Conservation (phyloP, 2,888 invertebrate species). For the Hypena proboscidalis region DNA sequence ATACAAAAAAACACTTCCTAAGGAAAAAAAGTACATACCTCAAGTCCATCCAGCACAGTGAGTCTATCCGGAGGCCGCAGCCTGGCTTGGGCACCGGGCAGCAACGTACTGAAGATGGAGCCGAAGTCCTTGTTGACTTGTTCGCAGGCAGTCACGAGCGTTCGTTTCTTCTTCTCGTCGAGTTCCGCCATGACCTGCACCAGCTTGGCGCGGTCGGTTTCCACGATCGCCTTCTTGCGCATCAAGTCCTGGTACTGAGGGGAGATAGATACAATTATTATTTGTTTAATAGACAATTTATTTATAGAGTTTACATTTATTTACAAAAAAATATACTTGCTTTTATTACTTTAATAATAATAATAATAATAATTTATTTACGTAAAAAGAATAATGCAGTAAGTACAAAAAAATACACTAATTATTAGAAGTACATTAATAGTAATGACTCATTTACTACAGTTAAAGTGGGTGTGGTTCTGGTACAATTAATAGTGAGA, state of each 20-base stretch:
- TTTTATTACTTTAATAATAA: too few relatives aligned
- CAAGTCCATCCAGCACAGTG: slow-evolving; percentile 93
- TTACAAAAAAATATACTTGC: too few relatives aligned
- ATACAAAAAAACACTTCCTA: too few relatives aligned
- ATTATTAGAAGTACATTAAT: too few relatives aligned
- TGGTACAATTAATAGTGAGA: too few relatives aligned
- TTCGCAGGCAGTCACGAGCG: slow-evolving; percentile 92
- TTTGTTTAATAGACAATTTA: too few relatives aligned
- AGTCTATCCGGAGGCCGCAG: slow-evolving; percentile 91
- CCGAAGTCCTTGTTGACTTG: slow-evolving; percentile 97
- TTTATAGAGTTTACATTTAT: too few relatives aligned
- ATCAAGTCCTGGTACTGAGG: slow-evolving; percentile 88
- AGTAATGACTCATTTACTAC: too few relatives aligned
- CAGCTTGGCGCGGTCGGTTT: slow-evolving; percentile 90
- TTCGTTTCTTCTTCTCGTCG: slow-evolving; percentile 95
- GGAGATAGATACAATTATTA: background rate
- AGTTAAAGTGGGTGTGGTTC: too few relatives aligned
- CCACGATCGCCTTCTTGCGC: slow-evolving; percentile 89
- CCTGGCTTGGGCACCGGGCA: slow-evolving; percentile 96
- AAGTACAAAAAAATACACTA: too few relatives aligned
- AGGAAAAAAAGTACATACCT: slow-evolving; percentile 83
- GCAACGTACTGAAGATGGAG: slow-evolving; percentile 95
- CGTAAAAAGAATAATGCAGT: too few relatives aligned
- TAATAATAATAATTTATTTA: too few relatives aligned
- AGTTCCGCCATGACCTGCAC: slow-evolving; percentile 93